Base-by-base conservation (phyloP, 2,888 invertebrate genomes). In the Trachelus troglodyta region DNA sequence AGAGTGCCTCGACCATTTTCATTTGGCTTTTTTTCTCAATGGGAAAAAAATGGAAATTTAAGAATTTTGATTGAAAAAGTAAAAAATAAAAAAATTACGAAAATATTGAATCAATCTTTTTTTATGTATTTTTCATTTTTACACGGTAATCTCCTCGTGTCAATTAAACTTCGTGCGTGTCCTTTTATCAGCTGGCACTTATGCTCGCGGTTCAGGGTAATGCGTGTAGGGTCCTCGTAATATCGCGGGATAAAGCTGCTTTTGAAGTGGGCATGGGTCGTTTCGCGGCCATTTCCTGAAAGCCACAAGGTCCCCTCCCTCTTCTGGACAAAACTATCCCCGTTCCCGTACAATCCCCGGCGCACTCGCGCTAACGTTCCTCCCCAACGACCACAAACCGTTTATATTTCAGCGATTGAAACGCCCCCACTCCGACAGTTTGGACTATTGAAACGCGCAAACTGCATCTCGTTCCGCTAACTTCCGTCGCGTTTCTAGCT, bases 401-500 rank as follows among this genome's bases (percentile, higher is more conserved):
- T 74, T 34, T 74, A 74, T 74, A 74, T 74, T 74, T 74, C 34
- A 74, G 74, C 74, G 74, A 74, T 74, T 34, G 74, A 74, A 74
- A 74, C 74, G 74, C 74, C 74, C 31, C 35, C 35, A 11, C 74
- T 74, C 74, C 74, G 74, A 74, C 74, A 74, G 74, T 74, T 74
- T 74, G 31, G 74, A 74, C 74, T 74, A 74, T 74, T 74, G 74
- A 74, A 74, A 74, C 74, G 74, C 74, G 74, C 74, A 74, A 74
- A 74, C 74, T 74, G 74, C 74, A 74, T 74, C 74, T 74, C 74
- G 74, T 74, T 74, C 34, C 74, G 74, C 74, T 74, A 74, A 74
- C 74, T 74, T 74, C 74, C 74, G 74, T 74, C 74, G 34, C 74
- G 74, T 34, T 34, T 12, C 3, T 30, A 31, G 69, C 69, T 30